Base-by-base conservation (phyloP, 2,888 invertebrate genomes). In the Thera obeliscata region DNA sequence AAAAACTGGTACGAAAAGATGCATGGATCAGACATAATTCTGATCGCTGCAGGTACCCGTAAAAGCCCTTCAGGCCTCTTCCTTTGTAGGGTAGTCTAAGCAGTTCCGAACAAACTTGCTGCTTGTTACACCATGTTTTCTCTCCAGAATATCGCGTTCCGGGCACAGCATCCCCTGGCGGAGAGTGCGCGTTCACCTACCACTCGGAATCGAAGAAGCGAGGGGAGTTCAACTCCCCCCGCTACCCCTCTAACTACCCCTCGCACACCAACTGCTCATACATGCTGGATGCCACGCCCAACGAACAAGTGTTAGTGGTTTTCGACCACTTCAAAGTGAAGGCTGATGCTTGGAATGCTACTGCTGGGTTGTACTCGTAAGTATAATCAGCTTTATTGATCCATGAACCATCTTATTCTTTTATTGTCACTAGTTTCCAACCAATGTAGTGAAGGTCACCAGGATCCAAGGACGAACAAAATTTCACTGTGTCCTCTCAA, bases 181-280 rank as follows among this genome's bases (percentile, higher is more conserved):
- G 98, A 69, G 96, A 96, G 79, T 99, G 99, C 88, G 96, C 96
- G 70, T 99, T 99, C 88, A 97, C 97, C 9, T 99, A 99, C 92
- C 95, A 96, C 78, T 98, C 98, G 86, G 96, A 96, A 77, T 97
- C 97, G 54, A 96, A 96, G 84, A 98, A 98, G 88, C 96, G 96
- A 69, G 98, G 98, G 61, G 98, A 98, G 85, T 97, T 99, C 89
- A 99, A 99, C 93, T 98, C 98, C 63, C 99, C 99, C 35, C 96
- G 98, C 71, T 98, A 98, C 95, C 99, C 99, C 83, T 97, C 98
- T 84, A 98, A 98, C 94, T 99, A 99, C 94, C 99, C 99, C 74
- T 97, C 98, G 83, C 97, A 96, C 88, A 98, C 97, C 76, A 98
- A 98, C 94, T 99, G 99, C 94, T 97, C 98, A 71, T 99, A 98